Evolutionary conservation across 2,113 vertebrate species (phyloP).

Genomic region (Leucosticte australis): DNA sequence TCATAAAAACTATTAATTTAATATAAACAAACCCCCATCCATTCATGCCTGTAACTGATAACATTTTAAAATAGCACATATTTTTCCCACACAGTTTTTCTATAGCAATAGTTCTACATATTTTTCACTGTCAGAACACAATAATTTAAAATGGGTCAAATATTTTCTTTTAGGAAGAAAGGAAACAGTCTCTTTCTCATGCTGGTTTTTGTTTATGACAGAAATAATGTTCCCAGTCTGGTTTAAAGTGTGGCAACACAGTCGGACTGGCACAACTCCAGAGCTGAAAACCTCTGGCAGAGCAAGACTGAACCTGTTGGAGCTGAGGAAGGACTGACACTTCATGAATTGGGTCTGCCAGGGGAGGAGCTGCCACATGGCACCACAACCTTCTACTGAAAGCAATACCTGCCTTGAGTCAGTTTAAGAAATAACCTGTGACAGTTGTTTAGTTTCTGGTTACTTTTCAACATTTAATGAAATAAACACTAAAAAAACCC

Average conservation of each 20-base stretch:
- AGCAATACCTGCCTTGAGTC: neutral
- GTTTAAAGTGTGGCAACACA: neutral
- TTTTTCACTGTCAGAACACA: neutral
- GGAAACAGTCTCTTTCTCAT: neutral
- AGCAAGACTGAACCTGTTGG: neutral
- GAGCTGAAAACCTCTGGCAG: neutral
- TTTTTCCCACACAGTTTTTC: neutral
- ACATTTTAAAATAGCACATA: neutral
- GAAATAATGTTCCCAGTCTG: neutral
- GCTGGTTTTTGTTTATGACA: neutral
- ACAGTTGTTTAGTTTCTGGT: neutral
- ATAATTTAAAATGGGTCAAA: neutral
- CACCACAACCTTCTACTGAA: neutral
- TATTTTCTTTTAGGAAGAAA: neutral
- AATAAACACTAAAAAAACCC: neutral
- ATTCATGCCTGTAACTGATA: neutral
- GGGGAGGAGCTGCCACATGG: neutral
- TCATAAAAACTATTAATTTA: neutral
- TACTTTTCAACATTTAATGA: neutral
- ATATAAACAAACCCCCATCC: neutral
- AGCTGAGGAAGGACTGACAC: neutral
- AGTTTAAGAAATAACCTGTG: neutral
- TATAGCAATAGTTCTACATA: neutral
- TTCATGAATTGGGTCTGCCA: neutral
- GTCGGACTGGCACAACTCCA: neutral